Conservation (phyloP, 92 coral and sea anemone species). For the Porites evermanni region DNA sequence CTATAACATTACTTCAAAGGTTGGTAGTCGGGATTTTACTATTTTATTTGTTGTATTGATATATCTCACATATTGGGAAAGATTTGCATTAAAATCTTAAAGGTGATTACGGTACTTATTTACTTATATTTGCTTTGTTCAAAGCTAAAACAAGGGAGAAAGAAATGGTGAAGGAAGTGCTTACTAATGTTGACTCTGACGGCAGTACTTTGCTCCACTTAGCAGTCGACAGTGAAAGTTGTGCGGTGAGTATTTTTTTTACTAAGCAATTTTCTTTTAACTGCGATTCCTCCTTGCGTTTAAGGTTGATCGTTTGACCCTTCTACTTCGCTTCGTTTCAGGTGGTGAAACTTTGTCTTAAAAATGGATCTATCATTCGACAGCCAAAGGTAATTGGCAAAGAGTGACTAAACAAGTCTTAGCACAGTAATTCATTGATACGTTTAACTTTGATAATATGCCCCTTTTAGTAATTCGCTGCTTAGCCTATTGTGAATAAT, state of each 20-base stretch:
- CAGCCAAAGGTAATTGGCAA: slow-evolving; percentile 66
- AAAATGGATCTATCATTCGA: slow-evolving; percentile 67
- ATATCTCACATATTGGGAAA: too few relatives aligned
- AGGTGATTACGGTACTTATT: too few relatives aligned
- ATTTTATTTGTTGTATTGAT: too few relatives aligned
- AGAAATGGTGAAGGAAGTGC: slow-evolving; percentile 34
- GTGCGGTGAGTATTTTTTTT: slow-evolving; percentile 11
- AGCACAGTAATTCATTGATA: too few relatives aligned
- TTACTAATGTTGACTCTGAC: slow-evolving; percentile 60
- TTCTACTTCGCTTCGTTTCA: neutral
- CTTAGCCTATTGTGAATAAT: too few relatives aligned
- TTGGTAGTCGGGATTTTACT: too few relatives aligned
- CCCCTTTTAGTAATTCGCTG: too few relatives aligned
- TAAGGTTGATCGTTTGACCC: neutral
- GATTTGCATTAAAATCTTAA: too few relatives aligned
- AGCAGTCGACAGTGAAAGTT: slow-evolving; percentile 73
- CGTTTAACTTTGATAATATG: too few relatives aligned
- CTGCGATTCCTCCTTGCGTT: neutral
- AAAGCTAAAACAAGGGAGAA: slow-evolving; percentile 49
- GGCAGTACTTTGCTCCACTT: slow-evolving; percentile 74
- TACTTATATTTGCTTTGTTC: neutral
- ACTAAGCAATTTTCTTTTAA: too few relatives aligned
- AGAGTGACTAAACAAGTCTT: too few relatives aligned
- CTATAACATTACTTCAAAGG: too few relatives aligned
- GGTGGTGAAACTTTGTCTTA: slow-evolving; percentile 67